Conservation (phyloP, 1,140 invertebrate species). For the Battus philenor region DNA sequence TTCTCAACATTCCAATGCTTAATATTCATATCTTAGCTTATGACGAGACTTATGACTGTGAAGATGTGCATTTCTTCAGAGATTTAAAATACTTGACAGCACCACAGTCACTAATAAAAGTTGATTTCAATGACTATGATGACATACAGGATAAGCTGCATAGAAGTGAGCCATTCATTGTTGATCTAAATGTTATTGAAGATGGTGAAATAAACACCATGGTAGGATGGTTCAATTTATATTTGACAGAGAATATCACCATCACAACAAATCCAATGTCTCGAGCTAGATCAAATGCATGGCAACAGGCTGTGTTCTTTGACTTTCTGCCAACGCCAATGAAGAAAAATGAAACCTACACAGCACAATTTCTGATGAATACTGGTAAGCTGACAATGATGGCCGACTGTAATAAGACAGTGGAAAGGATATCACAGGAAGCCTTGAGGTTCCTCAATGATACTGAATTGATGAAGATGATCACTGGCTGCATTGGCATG, state of each 20-base stretch:
- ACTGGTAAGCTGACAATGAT: conserved; percentile 48
- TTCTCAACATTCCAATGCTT: conserved; percentile 59
- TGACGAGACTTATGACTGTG: conserved; percentile 81
- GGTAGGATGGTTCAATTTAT: conserved; percentile 84
- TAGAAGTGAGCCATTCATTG: conserved; percentile 55
- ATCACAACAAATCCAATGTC: conserved; percentile 76
- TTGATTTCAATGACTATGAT: conserved; percentile 81
- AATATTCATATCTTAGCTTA: conserved; percentile 36
- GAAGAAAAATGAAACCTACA: conserved; percentile 47
- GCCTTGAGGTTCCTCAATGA: conserved; percentile 78
- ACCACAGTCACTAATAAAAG: conserved; percentile 73
- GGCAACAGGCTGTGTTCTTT: conserved; percentile 86
- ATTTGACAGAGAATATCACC: conserved; percentile 80
- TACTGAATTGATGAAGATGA: conserved; percentile 55
- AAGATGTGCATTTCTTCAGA: conserved; percentile 77
- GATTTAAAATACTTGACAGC: conserved; percentile 79
- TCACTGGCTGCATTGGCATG: conserved; percentile 47
- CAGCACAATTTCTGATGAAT: conserved; percentile 63
- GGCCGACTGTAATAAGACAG: conserved; percentile 31
- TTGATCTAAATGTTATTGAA: conserved; percentile 46
- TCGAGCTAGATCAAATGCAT: conserved; percentile 78
- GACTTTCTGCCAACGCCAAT: conserved; percentile 55
- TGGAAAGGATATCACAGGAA: conserved; percentile 61
- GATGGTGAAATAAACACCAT: conserved; percentile 79
- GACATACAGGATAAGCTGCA: conserved; percentile 67